These are phyloP conservation scores for Nasua narica DNA, from an alignment of 2,797 vertebrate genomes.

Conservation along the genomic window DNA sequence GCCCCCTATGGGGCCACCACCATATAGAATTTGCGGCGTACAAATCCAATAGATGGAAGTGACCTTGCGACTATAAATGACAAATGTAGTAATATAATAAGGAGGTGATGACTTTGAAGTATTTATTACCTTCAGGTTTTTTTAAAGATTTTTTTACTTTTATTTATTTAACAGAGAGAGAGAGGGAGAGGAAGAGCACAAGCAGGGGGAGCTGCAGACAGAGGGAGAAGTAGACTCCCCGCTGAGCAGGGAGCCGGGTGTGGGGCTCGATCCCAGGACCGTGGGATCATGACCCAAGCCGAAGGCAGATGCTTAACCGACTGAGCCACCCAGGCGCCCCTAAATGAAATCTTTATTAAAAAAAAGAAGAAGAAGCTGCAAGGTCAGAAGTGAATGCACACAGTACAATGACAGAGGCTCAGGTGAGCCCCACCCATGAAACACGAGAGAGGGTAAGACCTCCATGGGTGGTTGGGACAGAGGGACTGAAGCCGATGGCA, in stretches of 20 bases:
- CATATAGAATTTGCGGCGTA: accelerated
- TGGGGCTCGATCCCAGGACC: not conserved
- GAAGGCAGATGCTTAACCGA: not conserved
- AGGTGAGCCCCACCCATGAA: accelerated
- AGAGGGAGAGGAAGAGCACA: not conserved
- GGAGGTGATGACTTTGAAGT: not conserved
- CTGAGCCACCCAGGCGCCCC: not conserved
- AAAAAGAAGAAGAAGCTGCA: not conserved
- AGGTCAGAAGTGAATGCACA: not conserved
- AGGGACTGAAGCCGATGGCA: not conserved
- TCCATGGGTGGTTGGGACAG: accelerated
- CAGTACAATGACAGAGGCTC: not conserved
- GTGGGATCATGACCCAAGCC: not conserved
- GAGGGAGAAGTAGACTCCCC: not conserved
- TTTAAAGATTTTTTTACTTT: not conserved
- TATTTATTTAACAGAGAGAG: not conserved
- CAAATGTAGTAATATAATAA: not conserved
- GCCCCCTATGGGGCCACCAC: accelerated
- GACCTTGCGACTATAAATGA: not conserved
- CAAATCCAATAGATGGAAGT: accelerated
- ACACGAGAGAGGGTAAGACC: not conserved
- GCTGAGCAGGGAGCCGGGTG: not conserved
- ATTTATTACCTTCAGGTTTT: not conserved
- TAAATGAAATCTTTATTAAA: too few species aligned
- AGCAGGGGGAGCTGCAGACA: not conserved